phyloP scores from a whole-genome alignment of 1,140 invertebrate genomes.

The Temnothorax longispinosus region DNA sequence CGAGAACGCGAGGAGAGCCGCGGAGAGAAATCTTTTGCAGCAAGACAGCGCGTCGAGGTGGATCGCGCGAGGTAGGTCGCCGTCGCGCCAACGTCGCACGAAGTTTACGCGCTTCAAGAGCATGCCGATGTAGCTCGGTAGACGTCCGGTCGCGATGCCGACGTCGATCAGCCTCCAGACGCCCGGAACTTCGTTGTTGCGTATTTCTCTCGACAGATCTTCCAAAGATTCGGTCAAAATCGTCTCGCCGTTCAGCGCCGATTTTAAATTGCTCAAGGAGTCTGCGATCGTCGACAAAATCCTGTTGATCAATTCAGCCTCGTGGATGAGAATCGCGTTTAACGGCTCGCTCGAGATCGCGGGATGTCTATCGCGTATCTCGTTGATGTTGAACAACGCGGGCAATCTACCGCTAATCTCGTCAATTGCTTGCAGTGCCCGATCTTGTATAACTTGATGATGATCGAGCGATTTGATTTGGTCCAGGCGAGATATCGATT shows the following conservation, averaged over 20 bases:
- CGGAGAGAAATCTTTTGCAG: conserved; percentile 90
- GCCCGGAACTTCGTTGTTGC: conserved; percentile 87
- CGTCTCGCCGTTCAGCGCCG: conserved; percentile 88
- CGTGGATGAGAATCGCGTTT: conserved; percentile 89
- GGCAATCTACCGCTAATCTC: conserved; percentile 87
- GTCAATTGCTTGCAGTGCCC: conserved; percentile 75
- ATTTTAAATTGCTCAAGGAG: conserved; percentile 87
- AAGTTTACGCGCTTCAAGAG: conserved; percentile 75
- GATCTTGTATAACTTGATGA: conserved; percentile 57
- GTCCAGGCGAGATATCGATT: conserved; percentile 84
- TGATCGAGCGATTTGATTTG: conserved; percentile 16
- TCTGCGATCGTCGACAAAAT: conserved; percentile 83
- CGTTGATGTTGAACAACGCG: conserved; percentile 84
- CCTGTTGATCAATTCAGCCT: conserved; percentile 88
- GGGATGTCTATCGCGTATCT: conserved; percentile 85
- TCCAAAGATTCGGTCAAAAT: conserved; percentile 88
- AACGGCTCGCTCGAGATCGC: conserved; percentile 87
- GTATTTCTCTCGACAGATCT: conserved; percentile 86
- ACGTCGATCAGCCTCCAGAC: conserved; percentile 66
- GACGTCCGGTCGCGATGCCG: conserved; percentile 33
- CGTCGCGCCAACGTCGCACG: conserved; percentile 87
- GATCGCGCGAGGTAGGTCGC: conserved; percentile 87
- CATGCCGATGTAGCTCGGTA: conserved; percentile 75
- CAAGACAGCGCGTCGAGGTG: conserved; percentile 91
- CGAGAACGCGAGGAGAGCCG: conserved; percentile 89